Conservation (phyloP, 2,113 vertebrate genomes). For the Charina bottae region DNA sequence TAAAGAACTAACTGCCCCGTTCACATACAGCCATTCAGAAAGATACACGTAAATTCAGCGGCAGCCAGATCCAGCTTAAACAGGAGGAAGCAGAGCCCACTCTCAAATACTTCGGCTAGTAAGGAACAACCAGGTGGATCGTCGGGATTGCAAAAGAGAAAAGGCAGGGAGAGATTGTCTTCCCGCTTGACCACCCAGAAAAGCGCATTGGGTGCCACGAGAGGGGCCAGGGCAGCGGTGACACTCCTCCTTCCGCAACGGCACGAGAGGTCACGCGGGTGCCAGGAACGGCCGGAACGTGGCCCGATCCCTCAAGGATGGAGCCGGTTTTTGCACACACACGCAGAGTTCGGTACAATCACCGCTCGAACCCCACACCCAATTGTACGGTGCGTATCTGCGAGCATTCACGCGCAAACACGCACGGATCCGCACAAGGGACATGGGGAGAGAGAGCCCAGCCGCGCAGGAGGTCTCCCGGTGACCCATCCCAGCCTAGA, state of each 20-base stretch:
- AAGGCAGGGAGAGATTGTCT: no score
- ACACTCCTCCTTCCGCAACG: background rate
- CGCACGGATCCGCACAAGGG: background rate
- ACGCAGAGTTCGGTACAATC: background rate
- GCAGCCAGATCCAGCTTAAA: no score
- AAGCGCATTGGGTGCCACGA: no score
- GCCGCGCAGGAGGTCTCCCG: background rate
- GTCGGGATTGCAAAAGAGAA: background rate
- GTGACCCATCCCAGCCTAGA: background rate
- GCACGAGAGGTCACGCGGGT: background rate
- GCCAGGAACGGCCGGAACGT: background rate
- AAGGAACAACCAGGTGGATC: background rate
- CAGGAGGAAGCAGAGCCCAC: background rate
- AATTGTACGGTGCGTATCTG: background rate
- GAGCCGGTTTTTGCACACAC: no score
- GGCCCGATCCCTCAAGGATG: background rate
- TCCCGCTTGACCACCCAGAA: background rate
- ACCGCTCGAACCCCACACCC: background rate
- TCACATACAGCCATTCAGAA: background rate
- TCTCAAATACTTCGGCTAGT: background rate
- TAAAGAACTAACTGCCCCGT: no score
- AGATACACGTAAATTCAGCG: background rate
- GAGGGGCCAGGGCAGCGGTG: background rate
- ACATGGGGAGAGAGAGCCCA: background rate
- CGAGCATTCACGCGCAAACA: no score